Evolutionary conservation across 2,797 vertebrate species (phyloP), one percentile per base, ranked within the genome.

Genomic region (Pygocentrus nattereri): DNA sequence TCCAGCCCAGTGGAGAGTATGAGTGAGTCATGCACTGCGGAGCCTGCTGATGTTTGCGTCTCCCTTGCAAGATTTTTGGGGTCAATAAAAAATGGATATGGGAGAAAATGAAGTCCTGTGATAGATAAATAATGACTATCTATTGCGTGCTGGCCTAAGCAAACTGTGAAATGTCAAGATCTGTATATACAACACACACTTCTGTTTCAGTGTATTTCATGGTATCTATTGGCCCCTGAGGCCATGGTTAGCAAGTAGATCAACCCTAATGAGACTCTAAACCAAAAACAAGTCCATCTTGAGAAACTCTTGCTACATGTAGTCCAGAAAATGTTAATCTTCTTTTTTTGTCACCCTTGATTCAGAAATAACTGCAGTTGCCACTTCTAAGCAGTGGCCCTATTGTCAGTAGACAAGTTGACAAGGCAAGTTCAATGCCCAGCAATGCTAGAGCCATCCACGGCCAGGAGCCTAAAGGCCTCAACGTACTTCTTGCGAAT

Each of bases 111-210:
- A 61, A 41, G 49, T 67, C 18, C 16, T 18, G 50, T 23, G 68
- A 78, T 52, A 44, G 56, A 74, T 68, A 73, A 70, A 71, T 78
- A 74, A 76, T 76, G 30, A 76, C 71, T 72, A 71, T 76, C 54
- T 75, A 79, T 44, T 74, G n/a, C 23, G 52, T 76, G 50, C 64
- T 72, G 15, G 18, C 11, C 68, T 44, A 47, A 79, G 62, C 15
- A 27, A 34, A 31, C 27, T 76, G 50, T 50, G 19, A 25, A 61
- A 72, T 68, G 7, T 68, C 73, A 52, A 58, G 47, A 49, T 34
- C 12, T 62, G 18, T 30, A 38, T 69, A 23, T 19, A 61, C 10
- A 78, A 27, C 23, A 5, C 16, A 44, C 1, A 11, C 4, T 54
- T 31, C 8, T 59, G 19, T 76, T 54, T 4, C 30, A 19, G 10